phyloP scores from a whole-genome alignment of 2,113 vertebrate genomes.

The Plotosus lineatus region DNA sequence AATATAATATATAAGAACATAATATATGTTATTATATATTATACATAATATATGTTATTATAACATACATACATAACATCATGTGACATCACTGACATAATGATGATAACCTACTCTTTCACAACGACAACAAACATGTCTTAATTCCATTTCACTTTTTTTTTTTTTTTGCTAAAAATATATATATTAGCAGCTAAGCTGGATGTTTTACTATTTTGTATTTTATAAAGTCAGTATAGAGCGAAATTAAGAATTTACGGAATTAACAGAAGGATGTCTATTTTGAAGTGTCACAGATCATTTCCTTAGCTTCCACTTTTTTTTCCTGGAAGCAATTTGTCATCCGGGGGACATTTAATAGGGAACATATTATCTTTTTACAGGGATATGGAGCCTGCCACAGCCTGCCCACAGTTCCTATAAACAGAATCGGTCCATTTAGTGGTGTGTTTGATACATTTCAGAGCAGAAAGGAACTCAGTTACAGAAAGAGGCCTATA shows the following conservation, averaged over 20 bases:
- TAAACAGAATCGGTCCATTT: slow-evolving; percentile 76
- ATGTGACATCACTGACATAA: not conserved
- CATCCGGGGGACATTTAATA: slow-evolving; percentile 77
- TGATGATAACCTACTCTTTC: not conserved
- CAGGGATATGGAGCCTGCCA: slow-evolving; percentile 73
- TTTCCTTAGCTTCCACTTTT: slow-evolving; percentile 64
- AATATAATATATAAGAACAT: not conserved
- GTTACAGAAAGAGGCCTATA: slow-evolving; percentile 58
- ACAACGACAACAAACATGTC: slow-evolving; percentile 4
- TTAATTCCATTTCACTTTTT: not conserved
- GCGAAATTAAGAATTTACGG: slow-evolving; percentile 65
- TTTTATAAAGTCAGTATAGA: slow-evolving; percentile 37
- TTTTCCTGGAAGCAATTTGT: slow-evolving; percentile 77
- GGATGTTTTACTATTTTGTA: not conserved
- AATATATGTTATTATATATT: not conserved
- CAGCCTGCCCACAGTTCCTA: slow-evolving; percentile 73
- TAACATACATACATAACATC: too few relatives aligned
- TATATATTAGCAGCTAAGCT: not conserved
- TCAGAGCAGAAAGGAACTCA: slow-evolving; percentile 59
- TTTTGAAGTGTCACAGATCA: slow-evolving; percentile 68
- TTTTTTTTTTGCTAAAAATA: not conserved
- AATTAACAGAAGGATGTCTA: slow-evolving; percentile 61
- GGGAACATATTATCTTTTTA: slow-evolving; percentile 78
- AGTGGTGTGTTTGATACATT: slow-evolving; percentile 64
- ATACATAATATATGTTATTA: too few relatives aligned